Conservation (phyloP, 2,797 vertebrate species). For the Rhinatrema bivittatum region DNA sequence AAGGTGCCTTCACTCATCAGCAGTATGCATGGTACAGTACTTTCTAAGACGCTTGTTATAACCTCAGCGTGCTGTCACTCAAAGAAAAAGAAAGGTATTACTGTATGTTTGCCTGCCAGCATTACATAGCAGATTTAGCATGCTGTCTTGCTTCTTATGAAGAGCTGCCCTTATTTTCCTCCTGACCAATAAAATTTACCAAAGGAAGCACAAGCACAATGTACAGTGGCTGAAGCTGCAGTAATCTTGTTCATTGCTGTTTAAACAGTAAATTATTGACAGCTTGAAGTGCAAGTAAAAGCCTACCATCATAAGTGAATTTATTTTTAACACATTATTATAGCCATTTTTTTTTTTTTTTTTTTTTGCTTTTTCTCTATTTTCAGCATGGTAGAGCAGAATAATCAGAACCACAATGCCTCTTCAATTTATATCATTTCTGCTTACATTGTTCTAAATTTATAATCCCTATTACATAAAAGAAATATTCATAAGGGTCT, state of each 20-base stretch:
- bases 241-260: too few species aligned
- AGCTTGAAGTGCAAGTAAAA: too few species aligned
- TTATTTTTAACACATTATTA: too few species aligned
- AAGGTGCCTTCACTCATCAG: slow-evolving; percentile 51
- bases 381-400: too few species aligned
- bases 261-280: too few species aligned
- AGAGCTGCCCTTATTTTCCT: slow-evolving; percentile 12
- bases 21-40: slow-evolving; percentile 29
- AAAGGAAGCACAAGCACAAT: neutral
- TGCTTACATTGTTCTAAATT: neutral
- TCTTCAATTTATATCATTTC: neutral
- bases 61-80: slow-evolving; percentile 42
- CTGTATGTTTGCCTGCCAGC: slow-evolving; percentile 11
- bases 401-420: neutral
- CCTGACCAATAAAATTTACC: slow-evolving; percentile 6
- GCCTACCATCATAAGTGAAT: too few species aligned
- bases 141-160: slow-evolving; percentile 5
- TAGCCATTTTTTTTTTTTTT: too few species aligned
- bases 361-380: too few species aligned
- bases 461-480: neutral
- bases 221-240: too few species aligned
- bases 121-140: slow-evolving; percentile 8
- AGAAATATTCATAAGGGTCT: too few species aligned
- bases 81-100: slow-evolving; percentile 32
- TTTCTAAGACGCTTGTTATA: slow-evolving; percentile 24